phyloP scores from a whole-genome alignment of 2,113 vertebrate species.

The Tenebrosternarchus preto region DNA sequence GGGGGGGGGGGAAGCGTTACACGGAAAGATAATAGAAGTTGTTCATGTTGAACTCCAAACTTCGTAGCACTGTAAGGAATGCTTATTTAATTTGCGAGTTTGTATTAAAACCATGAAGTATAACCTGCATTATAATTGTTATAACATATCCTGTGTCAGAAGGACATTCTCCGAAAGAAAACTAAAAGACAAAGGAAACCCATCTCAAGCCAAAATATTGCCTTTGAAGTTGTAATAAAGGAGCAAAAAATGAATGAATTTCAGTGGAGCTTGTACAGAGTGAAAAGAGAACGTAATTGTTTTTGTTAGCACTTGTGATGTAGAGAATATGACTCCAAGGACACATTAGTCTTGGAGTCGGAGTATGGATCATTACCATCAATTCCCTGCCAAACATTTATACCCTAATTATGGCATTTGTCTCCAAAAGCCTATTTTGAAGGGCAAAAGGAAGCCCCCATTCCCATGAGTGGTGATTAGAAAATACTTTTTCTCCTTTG shows the following conservation, averaged over 20 bases:
- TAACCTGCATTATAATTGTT: too few relatives aligned
- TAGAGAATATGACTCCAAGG: constrained; percentile 30
- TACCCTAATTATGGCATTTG: constrained; percentile 38
- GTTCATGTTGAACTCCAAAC: not conserved
- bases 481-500: too few relatives aligned
- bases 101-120: not conserved
- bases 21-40: not conserved
- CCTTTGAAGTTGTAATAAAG: not conserved
- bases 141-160: not conserved
- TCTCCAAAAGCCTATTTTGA: constrained; percentile 36
- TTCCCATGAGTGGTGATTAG: too few relatives aligned
- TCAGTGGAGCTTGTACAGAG: not conserved
- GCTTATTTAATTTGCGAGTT: not conserved
- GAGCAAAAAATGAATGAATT: constrained; percentile 1
- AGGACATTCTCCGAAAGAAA: not conserved
- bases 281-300: not conserved
- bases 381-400: constrained; percentile 35
- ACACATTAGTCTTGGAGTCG: constrained; percentile 43
- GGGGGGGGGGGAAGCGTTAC: too few relatives aligned
- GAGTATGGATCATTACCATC: constrained; percentile 44
- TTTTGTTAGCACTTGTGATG: constrained; percentile 16
- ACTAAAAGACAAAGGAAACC: not conserved
- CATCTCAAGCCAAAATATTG: not conserved
- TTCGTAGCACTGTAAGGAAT: not conserved
- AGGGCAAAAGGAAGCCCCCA: constrained; percentile 36